Base-by-base conservation (phyloP, 2,797 vertebrate species). In the Kryptolebias ocellatus region DNA sequence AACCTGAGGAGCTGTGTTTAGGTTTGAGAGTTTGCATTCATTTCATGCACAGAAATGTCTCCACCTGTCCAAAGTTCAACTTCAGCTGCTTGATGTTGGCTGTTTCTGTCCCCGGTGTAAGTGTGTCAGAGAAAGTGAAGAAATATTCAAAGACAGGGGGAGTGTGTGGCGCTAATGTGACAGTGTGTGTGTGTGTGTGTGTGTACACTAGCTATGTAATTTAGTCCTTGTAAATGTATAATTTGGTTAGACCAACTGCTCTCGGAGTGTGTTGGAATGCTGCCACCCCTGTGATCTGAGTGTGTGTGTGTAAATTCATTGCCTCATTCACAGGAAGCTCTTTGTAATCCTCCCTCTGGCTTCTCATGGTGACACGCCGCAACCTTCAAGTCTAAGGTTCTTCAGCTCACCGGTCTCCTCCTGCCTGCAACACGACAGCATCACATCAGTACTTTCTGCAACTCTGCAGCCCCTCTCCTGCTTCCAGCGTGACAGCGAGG, bases 141-240 rank as follows among this genome's bases (percentile, higher is more conserved):
- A 75, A 50, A 56, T 27, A 60, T 46, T 45, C 29, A 55, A 62
- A 46, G 61, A 64, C 56, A 17, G 72, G 29, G 60, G 28, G 66
- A 46, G 74, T 58, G 53, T 61, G 65, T 69, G 75, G 79, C 64
- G 72, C 69, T 87, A 83, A 87, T 82, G 80, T 88, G 86, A 80
- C 83, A 84, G 78, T 83, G 72, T 86, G 86, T 86, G 78, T 83
- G 39, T 42, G 39, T 12, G 4, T 42, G 39, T 86, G 87, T 89
- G 86, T 86, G 78, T 83, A 85, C 79, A 84, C 70, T 78, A 64
- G 79, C 81, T 83, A 80, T 87, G 85, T 89, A 88, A 92, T 91
- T 90, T 87, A 88, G 84, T 86, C 80, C 83, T 90, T 88, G 87
- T 90, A 90, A 88, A 90, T 92, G 74, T 89, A 88, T 90, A 88